A percentile compares a stretch with the other conserved stretches of the same genome.
Conservation (phyloP, 2,888 invertebrate genomes). For the Nemurella pictetii region DNA sequence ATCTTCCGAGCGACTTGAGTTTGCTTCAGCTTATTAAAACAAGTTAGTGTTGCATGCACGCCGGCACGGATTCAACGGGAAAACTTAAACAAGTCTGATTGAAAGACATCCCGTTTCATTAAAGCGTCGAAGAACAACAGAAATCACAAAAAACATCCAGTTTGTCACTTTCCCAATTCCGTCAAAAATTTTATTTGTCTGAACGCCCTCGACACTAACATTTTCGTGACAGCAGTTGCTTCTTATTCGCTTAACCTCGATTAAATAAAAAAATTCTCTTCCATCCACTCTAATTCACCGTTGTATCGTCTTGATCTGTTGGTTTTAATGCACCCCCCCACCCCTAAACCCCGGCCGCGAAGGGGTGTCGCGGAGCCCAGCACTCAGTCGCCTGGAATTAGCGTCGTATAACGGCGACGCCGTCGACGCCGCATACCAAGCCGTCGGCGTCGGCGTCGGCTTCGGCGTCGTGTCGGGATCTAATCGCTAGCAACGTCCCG, state of each 20-base stretch:
- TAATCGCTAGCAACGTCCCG: neutral
- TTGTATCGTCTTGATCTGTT: neutral
- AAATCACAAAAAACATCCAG: neutral
- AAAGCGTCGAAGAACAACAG: neutral
- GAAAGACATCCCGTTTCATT: neutral
- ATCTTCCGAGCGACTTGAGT: neutral
- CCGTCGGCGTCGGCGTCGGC: neutral
- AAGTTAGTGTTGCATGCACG: neutral
- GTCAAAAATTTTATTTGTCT: no score
- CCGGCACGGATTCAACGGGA: neutral
- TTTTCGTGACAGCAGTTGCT: neutral
- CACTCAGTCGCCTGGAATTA: neutral
- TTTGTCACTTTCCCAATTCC: neutral
- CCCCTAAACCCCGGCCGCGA: neutral
- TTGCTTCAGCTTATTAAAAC: neutral
- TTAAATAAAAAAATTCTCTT: neutral
- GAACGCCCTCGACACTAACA: neutral
- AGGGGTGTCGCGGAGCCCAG: no score
- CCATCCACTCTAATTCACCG: neutral
- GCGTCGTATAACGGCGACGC: neutral
- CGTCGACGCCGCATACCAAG: neutral
- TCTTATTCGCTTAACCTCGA: neutral
- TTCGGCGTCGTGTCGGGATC: neutral
- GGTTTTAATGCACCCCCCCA: neutral
- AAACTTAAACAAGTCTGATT: neutral